Evolutionary conservation across 1,140 invertebrate species (phyloP).

Genomic region (Zaprionus taronus): DNA sequence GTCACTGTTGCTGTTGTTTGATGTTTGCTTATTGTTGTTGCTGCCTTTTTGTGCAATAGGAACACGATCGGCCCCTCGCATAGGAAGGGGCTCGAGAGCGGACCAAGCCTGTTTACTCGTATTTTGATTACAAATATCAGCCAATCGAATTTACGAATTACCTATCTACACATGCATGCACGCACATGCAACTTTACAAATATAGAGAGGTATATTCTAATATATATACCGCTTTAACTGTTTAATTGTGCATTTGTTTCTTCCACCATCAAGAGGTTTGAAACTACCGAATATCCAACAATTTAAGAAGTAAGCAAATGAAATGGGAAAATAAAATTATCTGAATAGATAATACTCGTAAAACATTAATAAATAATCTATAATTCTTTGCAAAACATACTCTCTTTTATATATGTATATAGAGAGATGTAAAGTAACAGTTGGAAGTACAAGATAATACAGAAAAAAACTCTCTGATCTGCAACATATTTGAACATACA

Average conservation of each 20-base stretch:
- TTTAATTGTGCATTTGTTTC: background rate
- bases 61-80: background rate
- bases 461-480: background rate
- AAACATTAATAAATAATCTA: background rate
- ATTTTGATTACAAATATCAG: conserved; percentile 4
- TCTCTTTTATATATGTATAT: too few relatives aligned
- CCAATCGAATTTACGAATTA: conserved; percentile 1
- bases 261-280: background rate
- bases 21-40: background rate
- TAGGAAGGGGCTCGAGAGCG: background rate
- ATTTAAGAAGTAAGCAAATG: background rate
- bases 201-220: background rate
- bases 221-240: conserved; percentile 1
- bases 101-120: conserved; percentile 1
- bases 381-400: too few relatives aligned
- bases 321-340: background rate
- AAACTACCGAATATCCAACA: background rate
- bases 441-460: background rate
- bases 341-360: background rate
- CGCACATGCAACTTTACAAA: conserved; percentile 1
- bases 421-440: background rate
- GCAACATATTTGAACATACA: background rate
- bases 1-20: background rate
- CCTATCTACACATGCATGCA: conserved; percentile 2
- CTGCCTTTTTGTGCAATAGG: background rate